Conservation (phyloP, 1,140 invertebrate species). For the Brachionus manjavacas region DNA sequence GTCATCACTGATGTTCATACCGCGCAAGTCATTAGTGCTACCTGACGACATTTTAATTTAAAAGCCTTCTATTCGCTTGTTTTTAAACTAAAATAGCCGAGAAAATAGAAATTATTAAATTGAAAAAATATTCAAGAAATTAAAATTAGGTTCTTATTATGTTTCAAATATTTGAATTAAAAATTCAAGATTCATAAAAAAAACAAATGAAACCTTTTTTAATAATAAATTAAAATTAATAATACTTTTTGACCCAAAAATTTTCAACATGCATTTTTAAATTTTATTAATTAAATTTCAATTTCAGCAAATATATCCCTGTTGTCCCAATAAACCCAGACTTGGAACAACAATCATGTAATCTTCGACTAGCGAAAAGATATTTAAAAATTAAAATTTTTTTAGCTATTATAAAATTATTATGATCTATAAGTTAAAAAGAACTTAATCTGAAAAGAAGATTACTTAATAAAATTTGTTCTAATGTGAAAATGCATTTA, state of each 20-base stretch:
- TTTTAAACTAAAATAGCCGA: background rate
- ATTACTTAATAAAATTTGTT: background rate
- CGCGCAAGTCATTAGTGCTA: background rate
- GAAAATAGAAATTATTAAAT: background rate
- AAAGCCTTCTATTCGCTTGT: background rate
- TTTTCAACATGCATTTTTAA: no score
- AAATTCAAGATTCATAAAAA: background rate
- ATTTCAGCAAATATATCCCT: background rate
- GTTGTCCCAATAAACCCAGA: background rate
- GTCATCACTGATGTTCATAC: slow-evolving; percentile 64
- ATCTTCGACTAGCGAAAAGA: background rate
- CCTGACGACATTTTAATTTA: background rate
- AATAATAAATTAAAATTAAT: no score
- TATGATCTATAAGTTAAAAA: no score
- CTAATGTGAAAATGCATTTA: background rate
- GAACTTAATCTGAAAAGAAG: no score
- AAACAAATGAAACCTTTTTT: no score
- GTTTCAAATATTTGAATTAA: background rate
- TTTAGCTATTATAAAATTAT: no score
- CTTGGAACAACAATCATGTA: background rate
- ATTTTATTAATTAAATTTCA: background rate
- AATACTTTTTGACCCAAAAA: no score
- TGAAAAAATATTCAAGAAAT: no score
- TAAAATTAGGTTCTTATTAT: no score
- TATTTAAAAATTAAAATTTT: background rate